Evolutionary conservation across 2,113 vertebrate genomes (phyloP).

Genomic region (Empidonax traillii): DNA sequence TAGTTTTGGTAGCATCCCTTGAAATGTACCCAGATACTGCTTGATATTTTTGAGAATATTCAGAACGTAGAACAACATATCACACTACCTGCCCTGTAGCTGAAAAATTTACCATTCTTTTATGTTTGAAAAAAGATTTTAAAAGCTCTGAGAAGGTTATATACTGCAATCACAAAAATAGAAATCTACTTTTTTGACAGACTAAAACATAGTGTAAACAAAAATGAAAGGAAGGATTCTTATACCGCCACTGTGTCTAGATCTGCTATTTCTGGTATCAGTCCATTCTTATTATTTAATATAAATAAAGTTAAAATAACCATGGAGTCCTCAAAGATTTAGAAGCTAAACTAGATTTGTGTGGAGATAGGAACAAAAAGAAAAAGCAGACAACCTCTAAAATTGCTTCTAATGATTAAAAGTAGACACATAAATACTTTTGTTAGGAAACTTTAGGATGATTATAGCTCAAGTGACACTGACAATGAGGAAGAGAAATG

Average conservation of each 20-base stretch:
- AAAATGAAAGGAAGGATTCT: neutral
- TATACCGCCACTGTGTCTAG: neutral
- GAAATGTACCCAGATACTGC: neutral
- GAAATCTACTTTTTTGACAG: neutral
- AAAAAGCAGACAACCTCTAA: neutral
- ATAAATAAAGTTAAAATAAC: conserved; percentile 21
- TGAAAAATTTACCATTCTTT: neutral
- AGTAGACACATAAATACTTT: neutral
- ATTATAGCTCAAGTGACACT: neutral
- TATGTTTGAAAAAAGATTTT: neutral
- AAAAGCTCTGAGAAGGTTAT: neutral
- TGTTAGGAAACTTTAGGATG: neutral
- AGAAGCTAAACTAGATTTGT: neutral
- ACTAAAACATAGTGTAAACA: neutral
- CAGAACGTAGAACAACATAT: neutral
- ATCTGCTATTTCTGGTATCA: neutral
- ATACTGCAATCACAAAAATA: neutral
- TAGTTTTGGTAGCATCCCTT: neutral
- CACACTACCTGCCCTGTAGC: neutral
- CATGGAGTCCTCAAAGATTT: neutral
- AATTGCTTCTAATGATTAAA: neutral
- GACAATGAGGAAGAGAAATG: neutral
- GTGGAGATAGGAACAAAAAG: neutral
- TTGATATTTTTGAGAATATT: neutral
- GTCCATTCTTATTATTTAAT: neutral